Conservation (phyloP, 2,113 vertebrate genomes). For the Callipepla squamata region DNA sequence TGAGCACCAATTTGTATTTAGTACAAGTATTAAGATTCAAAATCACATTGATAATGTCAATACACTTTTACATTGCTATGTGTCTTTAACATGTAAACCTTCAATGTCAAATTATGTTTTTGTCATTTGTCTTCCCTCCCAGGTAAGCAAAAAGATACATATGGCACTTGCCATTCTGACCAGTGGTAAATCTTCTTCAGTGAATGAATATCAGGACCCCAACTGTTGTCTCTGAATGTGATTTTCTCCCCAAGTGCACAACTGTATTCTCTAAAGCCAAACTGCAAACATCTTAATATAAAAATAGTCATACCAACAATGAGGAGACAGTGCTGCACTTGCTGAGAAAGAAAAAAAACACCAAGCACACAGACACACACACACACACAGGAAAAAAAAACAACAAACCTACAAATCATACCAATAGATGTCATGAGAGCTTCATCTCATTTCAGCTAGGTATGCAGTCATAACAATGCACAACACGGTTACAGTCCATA, state of each 20-base stretch:
- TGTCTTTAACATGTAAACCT: background rate
- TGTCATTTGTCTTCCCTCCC: background rate
- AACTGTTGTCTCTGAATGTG: background rate
- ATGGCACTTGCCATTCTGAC: background rate
- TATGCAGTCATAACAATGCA: slow-evolving; percentile 2
- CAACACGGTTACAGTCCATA: background rate
- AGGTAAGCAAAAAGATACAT: background rate
- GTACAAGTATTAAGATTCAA: background rate
- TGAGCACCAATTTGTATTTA: background rate
- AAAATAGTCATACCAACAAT: background rate
- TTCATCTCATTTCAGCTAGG: background rate
- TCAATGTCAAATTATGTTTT: background rate
- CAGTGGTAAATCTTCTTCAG: background rate
- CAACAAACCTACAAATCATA: background rate
- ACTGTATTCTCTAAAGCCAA: background rate
- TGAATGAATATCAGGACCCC: background rate
- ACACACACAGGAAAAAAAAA: too few species aligned
- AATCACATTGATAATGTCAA: background rate
- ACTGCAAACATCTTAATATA: background rate
- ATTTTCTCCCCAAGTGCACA: background rate
- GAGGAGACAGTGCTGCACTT: background rate
- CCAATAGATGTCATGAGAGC: background rate
- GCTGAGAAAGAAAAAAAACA: background rate
- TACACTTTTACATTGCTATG: background rate
- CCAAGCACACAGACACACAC: too few species aligned